Base-by-base conservation (phyloP, 1,140 invertebrate genomes). In the Heterodera carotae region DNA sequence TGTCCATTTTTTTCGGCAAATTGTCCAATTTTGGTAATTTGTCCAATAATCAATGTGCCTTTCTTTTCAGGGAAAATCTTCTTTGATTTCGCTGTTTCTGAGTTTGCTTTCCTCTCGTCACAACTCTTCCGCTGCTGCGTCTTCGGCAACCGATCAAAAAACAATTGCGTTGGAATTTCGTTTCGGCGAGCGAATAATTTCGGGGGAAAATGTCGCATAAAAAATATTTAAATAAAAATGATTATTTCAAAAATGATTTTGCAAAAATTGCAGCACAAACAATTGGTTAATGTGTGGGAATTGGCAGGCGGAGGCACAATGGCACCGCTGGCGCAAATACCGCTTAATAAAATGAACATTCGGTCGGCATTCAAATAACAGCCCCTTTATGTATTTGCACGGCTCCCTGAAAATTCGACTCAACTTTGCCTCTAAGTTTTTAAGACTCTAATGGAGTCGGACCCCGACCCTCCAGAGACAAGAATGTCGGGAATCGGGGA, bases 231-330 rank as follows among this genome's bases (percentile, higher is more conserved):
- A 66, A 71, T 2, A 31, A 27, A 15, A 76, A 33, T 69, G 27
- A 4, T 8, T 3, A 34, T 39, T 39, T 43, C 12, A 43, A 43
- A 43, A n/a, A n/a, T n/a, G n/a, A n/a, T n/a, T 43, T 43, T 6
- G 39, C 39, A 43, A 43, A 43, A 8, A 22, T 15, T 56, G 27
- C 10, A 79, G 78, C 12, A 31, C 25, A 56, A 69, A 3, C 68
- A 79, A 15, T 70, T 79, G 53, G 79, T 60, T 22, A 67, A 79
- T 71, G 59, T 81, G 22, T 79, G 78, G 78, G 78, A 79, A 62
- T 60, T 79, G n/a, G 76, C 68, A 36, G 78, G 78, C 48, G 78
- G 78, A 27, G 78, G 78, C 27, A 64, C 78, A 12, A 39, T 79
- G 39, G 67, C 79, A n/a, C 69, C 67, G 36, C 36, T 79, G 3